Evolutionary conservation across 2,888 invertebrate species (phyloP).

Genomic region (Eupithecia centaureata): DNA sequence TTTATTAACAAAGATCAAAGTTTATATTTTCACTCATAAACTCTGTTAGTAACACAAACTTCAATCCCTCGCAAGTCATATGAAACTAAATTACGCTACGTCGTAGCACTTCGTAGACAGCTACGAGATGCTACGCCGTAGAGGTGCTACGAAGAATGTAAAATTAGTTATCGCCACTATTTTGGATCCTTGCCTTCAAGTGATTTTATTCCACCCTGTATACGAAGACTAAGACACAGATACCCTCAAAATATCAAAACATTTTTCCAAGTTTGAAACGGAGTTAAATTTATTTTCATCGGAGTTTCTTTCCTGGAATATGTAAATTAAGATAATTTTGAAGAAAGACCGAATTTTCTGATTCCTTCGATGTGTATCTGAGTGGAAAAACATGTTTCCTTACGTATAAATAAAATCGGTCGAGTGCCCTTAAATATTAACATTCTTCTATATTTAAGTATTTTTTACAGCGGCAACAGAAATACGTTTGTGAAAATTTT

Average conservation of each 20-base stretch:
- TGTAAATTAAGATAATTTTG: slow-evolving; percentile 13
- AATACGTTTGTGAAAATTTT: no score
- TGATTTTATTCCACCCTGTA: background rate
- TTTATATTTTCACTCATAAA: background rate
- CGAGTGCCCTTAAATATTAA: no score
- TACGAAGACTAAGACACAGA: background rate
- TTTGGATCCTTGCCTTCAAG: background rate
- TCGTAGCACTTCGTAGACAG: slow-evolving; percentile 36
- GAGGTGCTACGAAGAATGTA: slow-evolving; percentile 22
- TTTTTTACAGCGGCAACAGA: no score
- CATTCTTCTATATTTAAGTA: no score
- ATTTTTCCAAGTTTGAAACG: slow-evolving; percentile 13
- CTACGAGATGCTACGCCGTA: slow-evolving; percentile 24
- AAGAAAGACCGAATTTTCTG: slow-evolving; percentile 9
- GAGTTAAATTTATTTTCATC: slow-evolving; percentile 25
- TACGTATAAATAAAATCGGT: background rate
- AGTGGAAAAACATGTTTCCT: background rate
- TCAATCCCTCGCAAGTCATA: slow-evolving; percentile 21
- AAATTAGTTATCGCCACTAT: background rate
- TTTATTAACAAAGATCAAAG: background rate
- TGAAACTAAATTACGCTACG: slow-evolving; percentile 34
- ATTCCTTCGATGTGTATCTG: background rate
- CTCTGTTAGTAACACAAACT: background rate
- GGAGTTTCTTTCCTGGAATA: slow-evolving; percentile 25
- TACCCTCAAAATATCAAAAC: slow-evolving; percentile 3